phyloP scores from a whole-genome alignment of 2,888 invertebrate genomes.

The Gasteruption jaculator region DNA sequence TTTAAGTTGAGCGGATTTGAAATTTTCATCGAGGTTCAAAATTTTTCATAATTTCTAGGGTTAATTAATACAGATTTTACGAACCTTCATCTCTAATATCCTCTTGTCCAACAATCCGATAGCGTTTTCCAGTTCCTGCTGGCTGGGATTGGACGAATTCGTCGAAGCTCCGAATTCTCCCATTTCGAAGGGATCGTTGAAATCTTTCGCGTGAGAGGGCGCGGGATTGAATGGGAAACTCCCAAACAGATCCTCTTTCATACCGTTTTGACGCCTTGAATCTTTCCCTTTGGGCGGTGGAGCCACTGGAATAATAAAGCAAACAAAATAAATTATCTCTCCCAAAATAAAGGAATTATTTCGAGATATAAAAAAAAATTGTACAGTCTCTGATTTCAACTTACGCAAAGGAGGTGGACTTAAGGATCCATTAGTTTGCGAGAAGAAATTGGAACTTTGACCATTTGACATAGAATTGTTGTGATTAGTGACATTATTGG shows the following conservation, averaged over 20 bases:
- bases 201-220: slow-evolving; percentile 46
- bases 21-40: slow-evolving; percentile 10
- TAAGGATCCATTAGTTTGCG: slow-evolving; percentile 47
- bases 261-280: slow-evolving; percentile 50
- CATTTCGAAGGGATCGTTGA: slow-evolving; percentile 81
- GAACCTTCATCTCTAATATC: slow-evolving; percentile 82
- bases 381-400: slow-evolving; percentile 36
- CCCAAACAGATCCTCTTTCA: slow-evolving; percentile 74
- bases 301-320: slow-evolving; percentile 67
- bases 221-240: slow-evolving; percentile 68
- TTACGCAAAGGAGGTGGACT: slow-evolving; percentile 68
- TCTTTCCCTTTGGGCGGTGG: slow-evolving; percentile 76
- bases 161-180: slow-evolving; percentile 60
- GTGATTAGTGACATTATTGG: slow-evolving; percentile 42
- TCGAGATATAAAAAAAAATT: slow-evolving; percentile 1
- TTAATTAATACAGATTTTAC: slow-evolving; percentile 1
- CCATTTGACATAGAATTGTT: slow-evolving; percentile 43
- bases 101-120: slow-evolving; percentile 77
- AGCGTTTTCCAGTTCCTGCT: slow-evolving; percentile 66
- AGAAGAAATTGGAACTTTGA: slow-evolving; percentile 51
- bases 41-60: background rate
- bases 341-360: background rate
- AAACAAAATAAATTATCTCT: slow-evolving; percentile 1
- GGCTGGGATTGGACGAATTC: slow-evolving; percentile 52
- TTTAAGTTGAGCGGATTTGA: slow-evolving; percentile 17